These are phyloP conservation scores for Blastobasis adustella DNA, from an alignment of 2,888 invertebrate genomes.

Conservation along the genomic window DNA sequence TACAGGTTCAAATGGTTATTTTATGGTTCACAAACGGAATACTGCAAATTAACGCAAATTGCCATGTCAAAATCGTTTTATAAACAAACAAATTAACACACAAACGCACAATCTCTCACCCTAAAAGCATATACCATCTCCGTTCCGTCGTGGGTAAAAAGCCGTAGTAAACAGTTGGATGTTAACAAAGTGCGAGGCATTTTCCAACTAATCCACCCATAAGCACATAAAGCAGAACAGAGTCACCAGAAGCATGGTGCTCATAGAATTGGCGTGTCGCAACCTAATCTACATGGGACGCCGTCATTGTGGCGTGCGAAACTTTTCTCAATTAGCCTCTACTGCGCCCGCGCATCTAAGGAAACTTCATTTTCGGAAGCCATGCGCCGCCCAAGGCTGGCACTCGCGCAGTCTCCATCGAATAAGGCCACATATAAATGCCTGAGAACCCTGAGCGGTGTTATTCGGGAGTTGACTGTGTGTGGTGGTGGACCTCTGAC, in stretches of 20 bases:
- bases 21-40: no score
- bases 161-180: no score
- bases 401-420: slow-evolving; percentile 19
- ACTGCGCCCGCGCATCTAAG: slow-evolving; percentile 30
- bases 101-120: slow-evolving; percentile 1
- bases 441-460: slow-evolving; percentile 51
- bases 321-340: slow-evolving; percentile 56
- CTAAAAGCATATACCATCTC: no score
- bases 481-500: no score
- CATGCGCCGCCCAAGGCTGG: slow-evolving; percentile 50
- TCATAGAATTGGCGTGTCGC: slow-evolving; percentile 32
- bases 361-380: slow-evolving; percentile 65
- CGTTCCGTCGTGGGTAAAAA: no score
- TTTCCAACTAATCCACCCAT: no score
- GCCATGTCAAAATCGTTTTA: no score
- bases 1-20: no score
- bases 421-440: slow-evolving; percentile 72
- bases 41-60: no score
- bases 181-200: no score
- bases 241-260: slow-evolving; percentile 9
- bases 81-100: no score
- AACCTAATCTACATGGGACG: slow-evolving; percentile 44
- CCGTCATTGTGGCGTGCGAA: slow-evolving; percentile 55
- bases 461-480: slow-evolving; percentile 44
- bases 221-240: no score